Percentiles rank a stretch among this genome's conserved stretches.
These are phyloP conservation scores for Gymnogyps californianus DNA, from an alignment of 2,113 vertebrate species.

Conservation along the genomic window DNA sequence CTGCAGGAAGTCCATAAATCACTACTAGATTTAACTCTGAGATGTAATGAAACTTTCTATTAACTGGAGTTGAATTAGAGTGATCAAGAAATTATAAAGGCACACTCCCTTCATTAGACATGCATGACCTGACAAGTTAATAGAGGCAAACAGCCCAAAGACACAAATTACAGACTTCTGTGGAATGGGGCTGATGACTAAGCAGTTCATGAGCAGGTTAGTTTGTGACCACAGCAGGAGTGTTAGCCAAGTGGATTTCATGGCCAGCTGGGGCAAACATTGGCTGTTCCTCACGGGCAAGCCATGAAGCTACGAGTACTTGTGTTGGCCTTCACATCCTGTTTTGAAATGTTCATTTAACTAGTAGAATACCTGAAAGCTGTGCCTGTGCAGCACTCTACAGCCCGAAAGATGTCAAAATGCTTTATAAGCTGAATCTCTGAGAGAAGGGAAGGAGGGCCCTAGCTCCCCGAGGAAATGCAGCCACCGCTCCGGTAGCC, in stretches of 20 bases:
- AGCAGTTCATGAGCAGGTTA: slow-evolving; percentile 29
- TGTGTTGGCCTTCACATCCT: background rate
- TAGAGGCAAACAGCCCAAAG: slow-evolving; percentile 47
- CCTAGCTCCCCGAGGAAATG: background rate
- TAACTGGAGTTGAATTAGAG: slow-evolving; percentile 39
- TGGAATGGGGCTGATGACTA: slow-evolving; percentile 43
- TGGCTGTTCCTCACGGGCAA: background rate
- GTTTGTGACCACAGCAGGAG: slow-evolving; percentile 11
- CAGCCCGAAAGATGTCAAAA: background rate
- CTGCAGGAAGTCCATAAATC: slow-evolving; percentile 8
- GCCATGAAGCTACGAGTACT: background rate
- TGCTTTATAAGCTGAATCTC: background rate
- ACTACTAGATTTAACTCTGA: background rate
- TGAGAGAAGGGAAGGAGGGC: background rate
- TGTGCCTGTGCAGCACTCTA: background rate
- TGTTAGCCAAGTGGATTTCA: background rate
- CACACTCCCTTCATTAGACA: slow-evolving; percentile 46
- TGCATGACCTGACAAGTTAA: slow-evolving; percentile 28
- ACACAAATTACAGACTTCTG: slow-evolving; percentile 44
- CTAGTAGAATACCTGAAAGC: background rate
- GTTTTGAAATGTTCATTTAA: background rate
- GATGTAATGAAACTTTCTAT: slow-evolving; percentile 57
- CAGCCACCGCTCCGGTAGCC: accelerated
- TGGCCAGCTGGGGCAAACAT: background rate
- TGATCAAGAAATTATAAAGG: slow-evolving; percentile 29